phyloP scores from a whole-genome alignment of 2,113 vertebrate species.

The Montifringilla adamsi region DNA sequence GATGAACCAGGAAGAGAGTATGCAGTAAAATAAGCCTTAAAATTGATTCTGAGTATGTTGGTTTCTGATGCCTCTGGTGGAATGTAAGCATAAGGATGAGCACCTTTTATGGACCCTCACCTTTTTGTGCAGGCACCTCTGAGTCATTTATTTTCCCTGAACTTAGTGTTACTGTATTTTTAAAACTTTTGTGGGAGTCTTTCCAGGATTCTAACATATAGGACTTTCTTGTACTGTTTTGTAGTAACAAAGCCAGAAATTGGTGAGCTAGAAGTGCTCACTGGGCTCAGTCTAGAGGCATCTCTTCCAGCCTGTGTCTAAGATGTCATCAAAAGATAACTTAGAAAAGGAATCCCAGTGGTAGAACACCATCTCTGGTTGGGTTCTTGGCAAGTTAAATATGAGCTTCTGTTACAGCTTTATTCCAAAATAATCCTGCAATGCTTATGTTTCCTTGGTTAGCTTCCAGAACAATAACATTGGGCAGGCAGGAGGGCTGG shows the following conservation, averaged over 20 bases:
- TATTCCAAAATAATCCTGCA: not conserved
- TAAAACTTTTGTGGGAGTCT: not conserved
- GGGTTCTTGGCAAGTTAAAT: not conserved
- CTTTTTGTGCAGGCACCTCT: not conserved
- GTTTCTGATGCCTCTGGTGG: not conserved
- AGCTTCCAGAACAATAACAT: constrained; percentile 70
- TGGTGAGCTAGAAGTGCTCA: not conserved
- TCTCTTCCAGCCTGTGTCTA: not conserved
- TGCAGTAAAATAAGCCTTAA: not conserved
- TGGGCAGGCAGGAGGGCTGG: constrained; percentile 14
- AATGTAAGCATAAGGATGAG: not conserved
- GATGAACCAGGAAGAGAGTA: not conserved
- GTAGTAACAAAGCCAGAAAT: not conserved
- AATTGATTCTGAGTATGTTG: not conserved
- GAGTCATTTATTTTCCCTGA: not conserved
- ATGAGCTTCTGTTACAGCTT: not conserved
- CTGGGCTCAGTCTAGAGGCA: not conserved
- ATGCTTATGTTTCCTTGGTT: not conserved
- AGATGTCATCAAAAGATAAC: not conserved
- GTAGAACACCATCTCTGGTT: not conserved
- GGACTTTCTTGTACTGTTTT: not conserved
- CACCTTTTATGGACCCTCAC: not conserved
- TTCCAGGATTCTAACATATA: not conserved
- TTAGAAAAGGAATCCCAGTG: not conserved
- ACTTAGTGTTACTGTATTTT: not conserved